Evolutionary conservation across 2,888 invertebrate species (phyloP).

Genomic region (Strigamia maritima): DNA sequence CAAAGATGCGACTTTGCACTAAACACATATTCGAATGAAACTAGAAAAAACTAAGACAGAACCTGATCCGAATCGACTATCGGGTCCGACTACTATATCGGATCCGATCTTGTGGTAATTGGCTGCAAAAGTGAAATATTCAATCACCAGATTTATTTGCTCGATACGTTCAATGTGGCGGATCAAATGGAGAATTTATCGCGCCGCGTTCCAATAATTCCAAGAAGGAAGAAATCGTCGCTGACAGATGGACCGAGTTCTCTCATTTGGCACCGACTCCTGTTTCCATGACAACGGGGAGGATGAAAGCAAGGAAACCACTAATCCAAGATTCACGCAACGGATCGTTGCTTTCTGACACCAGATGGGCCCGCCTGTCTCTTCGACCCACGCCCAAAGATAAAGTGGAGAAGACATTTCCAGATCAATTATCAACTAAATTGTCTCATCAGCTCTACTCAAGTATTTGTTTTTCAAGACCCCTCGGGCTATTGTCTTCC

Average conservation of each 20-base stretch:
- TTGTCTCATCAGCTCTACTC: slow-evolving; percentile 10
- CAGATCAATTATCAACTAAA: slow-evolving; percentile 28
- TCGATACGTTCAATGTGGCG: slow-evolving; percentile 26
- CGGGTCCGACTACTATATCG: no score
- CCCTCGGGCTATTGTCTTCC: background rate
- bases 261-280: slow-evolving; percentile 26
- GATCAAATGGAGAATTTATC: slow-evolving; percentile 20
- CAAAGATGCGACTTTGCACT: background rate
- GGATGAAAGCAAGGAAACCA: slow-evolving; percentile 27
- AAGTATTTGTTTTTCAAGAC: slow-evolving; percentile 17
- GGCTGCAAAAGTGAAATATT: slow-evolving; percentile 6
- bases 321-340: slow-evolving; percentile 24
- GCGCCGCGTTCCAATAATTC: slow-evolving; percentile 22
- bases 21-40: background rate
- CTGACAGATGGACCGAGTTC: slow-evolving; percentile 26
- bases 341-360: slow-evolving; percentile 26
- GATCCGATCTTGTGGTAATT: no score
- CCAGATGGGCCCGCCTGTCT: slow-evolving; percentile 25
- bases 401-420: slow-evolving; percentile 25
- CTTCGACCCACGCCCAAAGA: slow-evolving; percentile 21
- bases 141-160: slow-evolving; percentile 25
- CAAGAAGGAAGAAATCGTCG: background rate
- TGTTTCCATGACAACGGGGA: slow-evolving; percentile 15
- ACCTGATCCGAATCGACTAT: no score
- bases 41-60: no score